These are phyloP conservation scores for Centropyge bicolor DNA, from an alignment of 2,797 vertebrate species.

Conservation along the genomic window DNA sequence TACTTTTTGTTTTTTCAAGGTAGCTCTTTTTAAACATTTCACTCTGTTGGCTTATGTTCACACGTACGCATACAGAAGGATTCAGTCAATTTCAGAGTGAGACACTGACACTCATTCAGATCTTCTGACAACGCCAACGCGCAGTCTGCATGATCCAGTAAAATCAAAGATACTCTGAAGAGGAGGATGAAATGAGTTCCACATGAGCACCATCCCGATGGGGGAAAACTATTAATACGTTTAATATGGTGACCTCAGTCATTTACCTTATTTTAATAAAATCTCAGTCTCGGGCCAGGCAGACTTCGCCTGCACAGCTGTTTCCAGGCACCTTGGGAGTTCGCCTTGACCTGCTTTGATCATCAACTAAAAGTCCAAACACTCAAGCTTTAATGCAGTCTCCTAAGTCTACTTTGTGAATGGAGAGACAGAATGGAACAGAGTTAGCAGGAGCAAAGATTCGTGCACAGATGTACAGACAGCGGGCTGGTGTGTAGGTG, in stretches of 20 bases:
- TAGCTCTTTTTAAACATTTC: neutral
- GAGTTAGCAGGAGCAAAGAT: slow-evolving; percentile 24
- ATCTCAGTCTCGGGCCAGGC: slow-evolving; percentile 14
- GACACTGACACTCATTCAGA: slow-evolving; percentile 51
- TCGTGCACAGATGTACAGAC: slow-evolving; percentile 26
- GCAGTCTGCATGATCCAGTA: slow-evolving; percentile 59
- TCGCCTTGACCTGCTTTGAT: slow-evolving; percentile 55
- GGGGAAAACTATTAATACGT: slow-evolving; percentile 70
- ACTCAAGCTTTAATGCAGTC: slow-evolving; percentile 8
- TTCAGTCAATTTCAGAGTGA: slow-evolving; percentile 51
- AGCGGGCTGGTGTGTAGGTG: slow-evolving; percentile 56
- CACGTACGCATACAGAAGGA: slow-evolving; percentile 37
- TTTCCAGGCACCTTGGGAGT: slow-evolving; percentile 58
- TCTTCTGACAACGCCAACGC: slow-evolving; percentile 47
- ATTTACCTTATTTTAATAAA: slow-evolving; percentile 66
- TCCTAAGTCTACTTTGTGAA: slow-evolving; percentile 17
- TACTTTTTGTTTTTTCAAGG: neutral
- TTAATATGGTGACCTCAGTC: slow-evolving; percentile 74
- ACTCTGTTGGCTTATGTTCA: slow-evolving; percentile 36
- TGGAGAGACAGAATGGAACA: slow-evolving; percentile 43
- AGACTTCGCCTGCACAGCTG: slow-evolving; percentile 59
- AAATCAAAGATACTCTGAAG: slow-evolving; percentile 75
- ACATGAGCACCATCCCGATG: slow-evolving; percentile 70
- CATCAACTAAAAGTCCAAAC: slow-evolving; percentile 38
- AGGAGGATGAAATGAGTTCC: slow-evolving; percentile 75